phyloP scores from a whole-genome alignment of 2,113 vertebrate genomes.

The Notarius lentiginosus region DNA sequence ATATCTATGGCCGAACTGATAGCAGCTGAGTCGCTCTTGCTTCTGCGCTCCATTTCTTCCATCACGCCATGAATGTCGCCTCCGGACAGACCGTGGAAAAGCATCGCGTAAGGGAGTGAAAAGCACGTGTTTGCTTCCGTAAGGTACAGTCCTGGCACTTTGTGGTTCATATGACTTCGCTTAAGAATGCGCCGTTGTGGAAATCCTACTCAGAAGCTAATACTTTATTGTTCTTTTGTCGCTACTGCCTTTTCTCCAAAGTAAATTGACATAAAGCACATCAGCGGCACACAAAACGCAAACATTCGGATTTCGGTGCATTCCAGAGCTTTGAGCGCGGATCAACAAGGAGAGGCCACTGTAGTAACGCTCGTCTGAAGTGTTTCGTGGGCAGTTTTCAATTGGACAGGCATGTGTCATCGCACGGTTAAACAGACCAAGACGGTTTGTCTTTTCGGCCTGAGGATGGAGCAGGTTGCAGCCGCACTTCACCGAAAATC shows the following conservation, averaged over 20 bases:
- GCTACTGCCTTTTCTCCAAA: not conserved
- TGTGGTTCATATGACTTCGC: constrained; percentile 43
- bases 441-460: not conserved
- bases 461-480: constrained; percentile 24
- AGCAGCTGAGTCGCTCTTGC: constrained; percentile 89
- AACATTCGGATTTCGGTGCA: constrained; percentile 23
- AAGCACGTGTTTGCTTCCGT: constrained; percentile 80
- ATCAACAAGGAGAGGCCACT: constrained; percentile 61
- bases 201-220: not conserved
- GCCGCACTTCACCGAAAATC: constrained; percentile 40
- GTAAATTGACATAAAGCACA: not conserved
- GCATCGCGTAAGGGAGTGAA: constrained; percentile 83
- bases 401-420: constrained; percentile 49
- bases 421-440: not conserved
- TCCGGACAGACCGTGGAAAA: constrained; percentile 97
- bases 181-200: not conserved
- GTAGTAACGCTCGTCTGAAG: constrained; percentile 52
- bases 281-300: not conserved
- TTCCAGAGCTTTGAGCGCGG: constrained; percentile 58
- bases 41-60: constrained; percentile 96
- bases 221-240: not conserved
- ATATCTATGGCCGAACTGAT: constrained; percentile 99
- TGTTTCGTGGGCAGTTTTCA: constrained; percentile 56
- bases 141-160: constrained; percentile 73
- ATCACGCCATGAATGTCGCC: constrained; percentile 96